Conservation (phyloP, 2,797 vertebrate genomes). For the Urosaurus nigricauda region DNA sequence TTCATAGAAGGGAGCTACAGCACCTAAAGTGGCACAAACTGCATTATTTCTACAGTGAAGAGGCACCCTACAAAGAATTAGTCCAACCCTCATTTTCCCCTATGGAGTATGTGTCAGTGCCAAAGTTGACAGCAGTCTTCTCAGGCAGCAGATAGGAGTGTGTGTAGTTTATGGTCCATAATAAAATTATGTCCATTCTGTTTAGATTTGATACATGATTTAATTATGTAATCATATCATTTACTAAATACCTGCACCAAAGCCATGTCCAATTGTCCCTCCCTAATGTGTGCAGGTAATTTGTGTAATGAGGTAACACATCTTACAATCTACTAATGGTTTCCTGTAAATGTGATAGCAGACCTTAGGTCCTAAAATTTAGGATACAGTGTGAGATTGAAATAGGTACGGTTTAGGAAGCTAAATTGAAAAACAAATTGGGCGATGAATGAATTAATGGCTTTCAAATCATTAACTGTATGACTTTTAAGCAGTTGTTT, state of each 20-base stretch:
- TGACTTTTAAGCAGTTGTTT: not conserved
- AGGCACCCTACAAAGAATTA: not conserved
- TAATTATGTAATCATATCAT: not conserved
- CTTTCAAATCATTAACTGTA: conserved; percentile 3
- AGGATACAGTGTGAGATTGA: not conserved
- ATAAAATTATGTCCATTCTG: not conserved
- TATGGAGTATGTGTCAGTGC: not conserved
- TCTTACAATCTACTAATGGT: not conserved
- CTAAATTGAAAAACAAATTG: not conserved
- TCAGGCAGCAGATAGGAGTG: not conserved
- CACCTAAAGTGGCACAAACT: no score
- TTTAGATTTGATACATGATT: not conserved
- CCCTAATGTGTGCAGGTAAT: not conserved
- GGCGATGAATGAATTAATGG: not conserved
- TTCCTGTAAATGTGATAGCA: no score
- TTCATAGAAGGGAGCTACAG: no score
- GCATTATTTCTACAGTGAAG: no score
- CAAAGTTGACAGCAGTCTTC: not conserved
- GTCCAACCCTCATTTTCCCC: not conserved
- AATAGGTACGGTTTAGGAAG: not conserved
- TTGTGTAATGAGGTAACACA: not conserved
- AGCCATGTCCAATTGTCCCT: not conserved
- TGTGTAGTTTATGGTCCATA: not conserved
- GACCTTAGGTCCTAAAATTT: not conserved
- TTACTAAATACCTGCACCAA: not conserved